phyloP scores from a whole-genome alignment of 2,113 vertebrate genomes.

The Raja brachyura region DNA sequence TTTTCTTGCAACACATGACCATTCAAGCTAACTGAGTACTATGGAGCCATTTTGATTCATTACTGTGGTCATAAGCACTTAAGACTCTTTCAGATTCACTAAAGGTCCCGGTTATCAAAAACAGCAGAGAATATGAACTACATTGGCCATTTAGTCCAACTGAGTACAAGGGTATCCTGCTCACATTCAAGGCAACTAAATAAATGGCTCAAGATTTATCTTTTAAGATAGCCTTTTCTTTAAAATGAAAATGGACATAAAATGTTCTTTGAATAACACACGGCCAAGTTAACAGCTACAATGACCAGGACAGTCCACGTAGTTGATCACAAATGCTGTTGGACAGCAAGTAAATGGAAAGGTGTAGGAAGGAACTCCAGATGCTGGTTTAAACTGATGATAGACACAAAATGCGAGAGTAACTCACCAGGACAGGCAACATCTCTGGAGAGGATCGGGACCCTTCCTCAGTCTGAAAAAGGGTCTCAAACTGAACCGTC shows the following conservation, averaged over 20 bases:
- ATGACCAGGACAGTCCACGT: background rate
- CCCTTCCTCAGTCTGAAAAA: no score
- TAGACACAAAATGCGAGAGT: no score
- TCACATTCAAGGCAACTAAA: background rate
- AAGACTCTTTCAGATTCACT: slow-evolving; percentile 81
- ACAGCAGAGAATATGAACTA: slow-evolving; percentile 65
- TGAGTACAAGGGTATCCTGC: slow-evolving; percentile 12
- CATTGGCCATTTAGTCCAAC: slow-evolving; percentile 38
- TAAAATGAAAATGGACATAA: slow-evolving; percentile 23
- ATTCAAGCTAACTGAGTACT: slow-evolving; percentile 89
- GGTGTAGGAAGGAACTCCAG: no score
- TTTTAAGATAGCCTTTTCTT: slow-evolving; percentile 20
- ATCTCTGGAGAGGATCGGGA: no score
- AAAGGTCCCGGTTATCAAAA: slow-evolving; percentile 63
- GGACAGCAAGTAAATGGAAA: slow-evolving; percentile 15
- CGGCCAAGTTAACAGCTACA: background rate
- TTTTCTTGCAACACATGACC: slow-evolving; percentile 96
- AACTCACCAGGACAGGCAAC: no score
- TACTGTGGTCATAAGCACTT: slow-evolving; percentile 95
- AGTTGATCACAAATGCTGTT: slow-evolving; percentile 17
- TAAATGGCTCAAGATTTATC: slow-evolving; percentile 6
- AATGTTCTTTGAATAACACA: slow-evolving; percentile 7
- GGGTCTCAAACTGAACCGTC: no score
- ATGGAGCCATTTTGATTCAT: slow-evolving; percentile 96
- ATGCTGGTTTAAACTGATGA: no score